Evolutionary conservation across 2,113 vertebrate species (phyloP).

Genomic region (Grus americana): DNA sequence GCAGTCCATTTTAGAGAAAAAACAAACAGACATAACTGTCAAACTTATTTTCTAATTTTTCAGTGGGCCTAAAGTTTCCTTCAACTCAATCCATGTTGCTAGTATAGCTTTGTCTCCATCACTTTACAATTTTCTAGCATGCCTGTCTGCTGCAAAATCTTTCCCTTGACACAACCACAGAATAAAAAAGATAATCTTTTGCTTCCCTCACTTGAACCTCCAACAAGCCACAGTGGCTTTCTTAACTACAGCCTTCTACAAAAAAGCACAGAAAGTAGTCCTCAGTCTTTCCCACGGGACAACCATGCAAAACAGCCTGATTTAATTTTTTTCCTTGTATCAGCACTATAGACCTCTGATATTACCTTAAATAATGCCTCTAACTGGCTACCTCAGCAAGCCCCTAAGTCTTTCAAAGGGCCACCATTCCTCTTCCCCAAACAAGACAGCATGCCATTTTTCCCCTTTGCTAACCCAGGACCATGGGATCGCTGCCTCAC

Average conservation of each 20-base stretch:
- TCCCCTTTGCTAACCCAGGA: not conserved
- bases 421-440: not conserved
- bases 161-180: not conserved
- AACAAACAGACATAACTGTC: conserved; percentile 3
- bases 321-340: not conserved
- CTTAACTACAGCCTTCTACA: not conserved
- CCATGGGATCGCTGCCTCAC: not conserved
- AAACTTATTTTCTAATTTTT: not conserved
- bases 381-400: not conserved
- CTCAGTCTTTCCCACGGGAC: not conserved
- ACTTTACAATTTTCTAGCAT: not conserved
- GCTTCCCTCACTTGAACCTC: not conserved
- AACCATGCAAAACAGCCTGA: not conserved
- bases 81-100: not conserved
- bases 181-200: not conserved
- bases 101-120: not conserved
- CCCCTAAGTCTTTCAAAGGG: not conserved
- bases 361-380: not conserved
- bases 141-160: not conserved
- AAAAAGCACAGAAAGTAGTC: not conserved
- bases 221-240: not conserved
- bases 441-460: not conserved
- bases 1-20: not conserved
- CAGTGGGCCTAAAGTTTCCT: not conserved
- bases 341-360: not conserved